phyloP scores from a whole-genome alignment of 2,797 vertebrate species.

The Poeciliopsis infans region DNA sequence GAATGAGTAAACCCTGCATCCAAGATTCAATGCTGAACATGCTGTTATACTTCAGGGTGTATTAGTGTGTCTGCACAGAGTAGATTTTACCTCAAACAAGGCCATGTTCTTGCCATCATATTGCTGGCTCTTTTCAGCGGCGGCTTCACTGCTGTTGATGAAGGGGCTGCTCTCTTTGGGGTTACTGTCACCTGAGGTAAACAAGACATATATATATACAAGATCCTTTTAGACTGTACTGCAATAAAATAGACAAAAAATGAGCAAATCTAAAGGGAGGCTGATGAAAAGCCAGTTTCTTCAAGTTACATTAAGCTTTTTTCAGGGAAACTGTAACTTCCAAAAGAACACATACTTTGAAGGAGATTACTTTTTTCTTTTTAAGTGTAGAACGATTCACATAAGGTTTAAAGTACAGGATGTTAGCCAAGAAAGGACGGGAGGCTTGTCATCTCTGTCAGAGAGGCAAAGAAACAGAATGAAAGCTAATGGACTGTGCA shows the following conservation, averaged over 20 bases:
- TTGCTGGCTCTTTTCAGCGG: slow-evolving; percentile 93
- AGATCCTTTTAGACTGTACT: slow-evolving; percentile 28
- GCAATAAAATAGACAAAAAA: slow-evolving; percentile 21
- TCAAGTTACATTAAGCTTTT: slow-evolving; percentile 3
- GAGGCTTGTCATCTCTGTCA: slow-evolving; percentile 32
- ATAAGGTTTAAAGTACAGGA: slow-evolving; percentile 17
- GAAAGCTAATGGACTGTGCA: slow-evolving; percentile 52
- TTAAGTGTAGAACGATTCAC: slow-evolving; percentile 14
- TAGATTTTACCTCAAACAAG: slow-evolving; percentile 90
- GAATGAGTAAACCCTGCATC: slow-evolving; percentile 28
- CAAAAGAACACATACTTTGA: slow-evolving; percentile 8
- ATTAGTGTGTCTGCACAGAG: slow-evolving; percentile 6
- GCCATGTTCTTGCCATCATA: slow-evolving; percentile 98
- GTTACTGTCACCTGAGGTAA: slow-evolving; percentile 90
- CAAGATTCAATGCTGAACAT: slow-evolving; percentile 19
- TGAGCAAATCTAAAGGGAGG: background rate
- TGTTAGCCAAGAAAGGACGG: slow-evolving; percentile 18
- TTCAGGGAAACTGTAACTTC: background rate
- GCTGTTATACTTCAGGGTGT: slow-evolving; percentile 7
- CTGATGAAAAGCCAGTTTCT: background rate
- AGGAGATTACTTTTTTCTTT: background rate
- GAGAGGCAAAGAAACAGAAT: slow-evolving; percentile 38
- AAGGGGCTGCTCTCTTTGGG: slow-evolving; percentile 99
- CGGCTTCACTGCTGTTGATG: slow-evolving; percentile 95
- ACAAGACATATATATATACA: slow-evolving; percentile 48